Base-by-base conservation (phyloP, 1,140 invertebrate species). In the Chironomus tepperi region DNA sequence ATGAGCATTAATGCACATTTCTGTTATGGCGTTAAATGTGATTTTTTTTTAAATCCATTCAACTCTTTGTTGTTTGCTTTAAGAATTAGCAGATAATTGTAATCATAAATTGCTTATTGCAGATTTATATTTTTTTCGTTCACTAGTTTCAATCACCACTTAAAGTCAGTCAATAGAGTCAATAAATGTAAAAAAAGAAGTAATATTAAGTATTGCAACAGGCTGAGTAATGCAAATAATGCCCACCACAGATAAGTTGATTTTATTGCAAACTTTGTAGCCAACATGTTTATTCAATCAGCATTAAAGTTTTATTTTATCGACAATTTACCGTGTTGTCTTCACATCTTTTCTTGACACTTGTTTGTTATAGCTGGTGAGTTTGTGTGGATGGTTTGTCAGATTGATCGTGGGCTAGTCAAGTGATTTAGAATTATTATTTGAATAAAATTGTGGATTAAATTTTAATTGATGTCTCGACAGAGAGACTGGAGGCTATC, bases 261-360 rank as follows among this genome's bases (percentile, higher is more conserved):
- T 70, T 18, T 19, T n/a, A 70, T 7, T 70, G 18, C n/a, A 18
- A 9, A 19, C 18, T 70, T 70, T 57, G 47, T 57, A n/a, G 47
- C n/a, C 12, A n/a, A 70, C 65, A 70, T 70, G 65, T 70, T 70
- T 70, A 70, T 70, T 70, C 65, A 70, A 70, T 70, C 65, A 70
- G 65, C 65, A 70, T 70, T 70, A 70, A 70, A 57, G 47, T n/a
- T 57, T n/a, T 57, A n/a, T 70, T 70, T 18, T 18, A 70, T 70
- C 65, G 65, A 21, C 65, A 70, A 19, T 70, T 70, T 70, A 18
- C 19, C 19, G n/a, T 21, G 65, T 57, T 57, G 47, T 57, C 47
- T 57, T 57, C 47, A 57, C 47, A 57, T 57, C 12, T 5, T 3
- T 57, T 57, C 24, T 34, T 34, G 24, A 34, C 24, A 34, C 24